Evolutionary conservation across 2,797 vertebrate genomes (phyloP).

Genomic region (Parambassis ranga): DNA sequence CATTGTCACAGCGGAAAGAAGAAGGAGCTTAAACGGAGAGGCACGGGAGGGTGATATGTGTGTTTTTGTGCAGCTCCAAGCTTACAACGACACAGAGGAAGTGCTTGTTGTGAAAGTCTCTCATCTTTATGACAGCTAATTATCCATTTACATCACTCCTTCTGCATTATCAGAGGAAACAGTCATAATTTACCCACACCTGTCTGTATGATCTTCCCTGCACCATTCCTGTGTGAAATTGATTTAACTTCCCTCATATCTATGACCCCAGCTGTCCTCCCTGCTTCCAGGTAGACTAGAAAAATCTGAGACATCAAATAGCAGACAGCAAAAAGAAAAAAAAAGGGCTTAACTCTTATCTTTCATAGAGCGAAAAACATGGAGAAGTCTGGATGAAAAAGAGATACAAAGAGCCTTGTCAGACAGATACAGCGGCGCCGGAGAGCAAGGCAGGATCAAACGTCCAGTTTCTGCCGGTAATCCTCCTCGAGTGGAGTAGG

Average conservation of each 20-base stretch:
- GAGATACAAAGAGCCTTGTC: constrained; percentile 61
- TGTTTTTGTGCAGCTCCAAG: constrained; percentile 34
- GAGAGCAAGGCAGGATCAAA: constrained; percentile 72
- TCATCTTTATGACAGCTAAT: constrained; percentile 52
- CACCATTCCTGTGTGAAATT: constrained; percentile 25
- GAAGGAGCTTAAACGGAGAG: not conserved
- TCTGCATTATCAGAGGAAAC: constrained; percentile 37
- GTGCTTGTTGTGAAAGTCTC: constrained; percentile 23
- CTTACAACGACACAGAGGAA: constrained; percentile 2
- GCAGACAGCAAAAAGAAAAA: constrained; percentile 8
- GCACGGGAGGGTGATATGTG: not conserved
- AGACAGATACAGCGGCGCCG: constrained; percentile 38
- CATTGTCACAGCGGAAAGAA: constrained; percentile 16
- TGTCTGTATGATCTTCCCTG: constrained; percentile 33
- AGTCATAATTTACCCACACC: constrained; percentile 49
- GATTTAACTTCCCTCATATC: constrained; percentile 56
- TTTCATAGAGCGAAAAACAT: constrained; percentile 21
- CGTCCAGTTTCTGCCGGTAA: constrained; percentile 62
- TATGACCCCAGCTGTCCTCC: constrained; percentile 49
- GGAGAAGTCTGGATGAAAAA: constrained; percentile 25
- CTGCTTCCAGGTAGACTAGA: constrained; percentile 23
- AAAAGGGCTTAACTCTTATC: constrained; percentile 44
- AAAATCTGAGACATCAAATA: constrained; percentile 39
- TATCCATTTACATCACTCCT: constrained; percentile 38
- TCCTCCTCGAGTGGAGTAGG: constrained; percentile 44